Evolutionary conservation across 2,888 invertebrate species (phyloP).

Genomic region (Adela reaumurella): DNA sequence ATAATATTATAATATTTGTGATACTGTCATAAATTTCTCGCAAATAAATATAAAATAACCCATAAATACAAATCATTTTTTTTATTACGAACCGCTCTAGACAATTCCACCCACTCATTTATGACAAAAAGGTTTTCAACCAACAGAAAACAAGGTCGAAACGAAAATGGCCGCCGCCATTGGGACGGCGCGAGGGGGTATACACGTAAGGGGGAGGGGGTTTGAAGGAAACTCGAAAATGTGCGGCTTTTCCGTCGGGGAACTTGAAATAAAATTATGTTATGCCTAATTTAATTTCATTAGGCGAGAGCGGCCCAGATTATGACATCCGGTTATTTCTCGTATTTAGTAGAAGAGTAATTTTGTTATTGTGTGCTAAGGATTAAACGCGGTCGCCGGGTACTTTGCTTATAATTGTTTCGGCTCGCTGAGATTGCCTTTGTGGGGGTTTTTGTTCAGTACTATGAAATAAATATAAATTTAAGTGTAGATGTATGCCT

Average conservation of each 20-base stretch:
- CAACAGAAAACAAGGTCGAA: not conserved
- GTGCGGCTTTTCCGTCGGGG: not conserved
- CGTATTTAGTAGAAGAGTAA: not conserved
- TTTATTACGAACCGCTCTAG: not conserved
- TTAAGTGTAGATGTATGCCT: no score
- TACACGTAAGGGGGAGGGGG: conserved; percentile 14
- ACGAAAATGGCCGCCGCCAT: conserved; percentile 6
- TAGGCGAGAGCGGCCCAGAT: conserved; percentile 29
- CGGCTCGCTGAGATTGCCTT: not conserved
- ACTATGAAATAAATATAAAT: no score
- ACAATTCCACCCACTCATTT: not conserved
- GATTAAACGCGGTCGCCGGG: not conserved
- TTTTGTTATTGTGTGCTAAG: not conserved
- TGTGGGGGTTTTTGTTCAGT: no score
- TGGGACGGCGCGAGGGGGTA: conserved; percentile 20
- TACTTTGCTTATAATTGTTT: not conserved
- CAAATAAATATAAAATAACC: no score
- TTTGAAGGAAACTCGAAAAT: conserved; percentile 14
- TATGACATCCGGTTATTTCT: conserved; percentile 18
- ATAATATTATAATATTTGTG: no score
- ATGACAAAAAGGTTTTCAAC: not conserved
- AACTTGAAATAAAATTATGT: conserved; percentile 9
- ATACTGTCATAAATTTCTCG: no score
- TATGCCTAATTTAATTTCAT: conserved; percentile 51
- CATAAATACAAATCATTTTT: not conserved